Evolutionary conservation across 2,797 vertebrate species (phyloP), one percentile per base, ranked within the genome.

Genomic region (Chlorospingus semifuscus): DNA sequence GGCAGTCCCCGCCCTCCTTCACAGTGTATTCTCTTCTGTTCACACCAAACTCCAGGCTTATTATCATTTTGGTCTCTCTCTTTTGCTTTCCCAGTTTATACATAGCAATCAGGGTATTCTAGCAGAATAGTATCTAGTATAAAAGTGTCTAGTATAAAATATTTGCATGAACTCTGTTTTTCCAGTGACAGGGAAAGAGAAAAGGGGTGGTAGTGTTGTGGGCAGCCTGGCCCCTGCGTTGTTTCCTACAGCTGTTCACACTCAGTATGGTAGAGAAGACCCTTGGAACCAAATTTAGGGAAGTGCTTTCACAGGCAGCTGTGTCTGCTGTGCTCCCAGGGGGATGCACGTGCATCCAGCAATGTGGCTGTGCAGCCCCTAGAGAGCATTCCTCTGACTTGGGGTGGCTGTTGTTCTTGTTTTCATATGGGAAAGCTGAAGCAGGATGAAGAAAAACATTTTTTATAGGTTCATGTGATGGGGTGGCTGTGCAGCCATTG

Each of bases 1-100:
- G 90, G 83, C 85, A 89, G 70, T 94, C 75, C 90, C 93, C 34
- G 41, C 95, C 95, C 81, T 94, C 83, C 88, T 87, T 81, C 8
- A 29, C 83, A 74, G 64, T 57, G 92, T 90, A 89, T 96, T 94
- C 89, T 89, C 46, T 83, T 95, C 79, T 93, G 64, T 93, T 94
- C 94, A 82, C 89, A 80, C 83, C 75, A 56, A 89, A 70, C 90
- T 92, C 70, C 5, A 8, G 36, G 49, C 83, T 83, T 89, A 90
- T 65, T 94, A 89, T 87, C 86, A 57, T 46, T 92, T 93, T 68
- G 56, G 80, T 84, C 75, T 91, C 78, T 84, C 81, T 79, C 57
- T 86, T 91, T 88, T 83, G 37, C 83, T 80, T 86, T 90, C 94
- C 30, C 64, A 64, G 63, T 89, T 94, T 93, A 59, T 75, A 37